phyloP scores from a whole-genome alignment of 2,888 invertebrate species.

The Eupeodes luniger region DNA sequence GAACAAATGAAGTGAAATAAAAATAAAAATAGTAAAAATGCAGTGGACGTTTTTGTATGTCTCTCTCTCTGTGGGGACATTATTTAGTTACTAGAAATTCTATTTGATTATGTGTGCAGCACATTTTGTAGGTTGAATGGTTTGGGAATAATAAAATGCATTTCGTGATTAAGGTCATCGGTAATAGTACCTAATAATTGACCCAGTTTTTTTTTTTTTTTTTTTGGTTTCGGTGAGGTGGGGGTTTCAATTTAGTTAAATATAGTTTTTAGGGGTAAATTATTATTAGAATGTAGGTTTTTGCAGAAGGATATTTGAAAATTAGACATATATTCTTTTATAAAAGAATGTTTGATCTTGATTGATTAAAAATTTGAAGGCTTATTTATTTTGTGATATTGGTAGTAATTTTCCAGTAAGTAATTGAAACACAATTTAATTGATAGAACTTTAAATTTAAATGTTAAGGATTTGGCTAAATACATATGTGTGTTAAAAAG shows the following conservation, averaged over 20 bases:
- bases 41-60: conserved; percentile 44
- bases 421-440: too few relatives aligned
- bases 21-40: conserved; percentile 4
- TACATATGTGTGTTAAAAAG: too few relatives aligned
- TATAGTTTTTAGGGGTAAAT: conserved; percentile 1
- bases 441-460: too few relatives aligned
- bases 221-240: not conserved
- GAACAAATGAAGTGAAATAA: conserved; percentile 54
- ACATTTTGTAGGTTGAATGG: conserved; percentile 42
- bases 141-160: conserved; percentile 61
- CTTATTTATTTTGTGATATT: too few relatives aligned
- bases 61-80: conserved; percentile 36
- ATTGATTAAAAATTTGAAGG: too few relatives aligned
- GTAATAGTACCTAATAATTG: conserved; percentile 46
- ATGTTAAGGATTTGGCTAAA: too few relatives aligned
- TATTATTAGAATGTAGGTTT: not conserved
- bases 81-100: conserved; percentile 54
- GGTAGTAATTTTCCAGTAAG: too few relatives aligned
- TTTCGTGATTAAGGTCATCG: conserved; percentile 53
- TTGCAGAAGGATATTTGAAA: too few relatives aligned
- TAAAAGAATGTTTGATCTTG: too few relatives aligned
- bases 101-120: conserved; percentile 50
- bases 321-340: too few relatives aligned
- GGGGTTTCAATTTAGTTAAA: not conserved
- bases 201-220: conserved; percentile 28